Conservation (phyloP, 2,888 invertebrate genomes). For the Tenthredo amoena region DNA sequence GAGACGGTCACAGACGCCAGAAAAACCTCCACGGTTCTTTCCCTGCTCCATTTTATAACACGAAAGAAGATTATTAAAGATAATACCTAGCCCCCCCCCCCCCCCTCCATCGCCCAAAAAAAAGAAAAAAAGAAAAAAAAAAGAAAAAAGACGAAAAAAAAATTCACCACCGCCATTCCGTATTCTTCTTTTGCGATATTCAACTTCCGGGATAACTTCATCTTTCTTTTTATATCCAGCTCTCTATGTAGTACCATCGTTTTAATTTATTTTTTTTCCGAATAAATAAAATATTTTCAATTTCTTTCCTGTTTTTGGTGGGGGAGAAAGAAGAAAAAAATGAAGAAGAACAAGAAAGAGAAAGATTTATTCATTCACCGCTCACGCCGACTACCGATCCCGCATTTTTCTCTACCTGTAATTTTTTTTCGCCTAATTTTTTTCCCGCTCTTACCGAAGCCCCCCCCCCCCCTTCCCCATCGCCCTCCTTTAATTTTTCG, state of each 20-base stretch:
- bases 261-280: background rate
- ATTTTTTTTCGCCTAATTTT: background rate
- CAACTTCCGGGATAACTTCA: background rate
- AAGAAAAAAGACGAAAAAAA: no score
- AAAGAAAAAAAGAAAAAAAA: no score
- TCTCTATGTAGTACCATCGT: no score
- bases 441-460: background rate
- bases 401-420: background rate
- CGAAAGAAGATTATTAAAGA: conserved; percentile 46
- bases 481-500: background rate
- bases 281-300: background rate
- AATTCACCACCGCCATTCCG: background rate
- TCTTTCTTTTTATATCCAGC: background rate
- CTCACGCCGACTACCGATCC: no score
- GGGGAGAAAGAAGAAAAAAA: no score
- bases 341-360: no score
- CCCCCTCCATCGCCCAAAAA: no score
- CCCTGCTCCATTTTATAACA: conserved; percentile 19
- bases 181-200: background rate
- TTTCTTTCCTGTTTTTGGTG: no score
- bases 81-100: background rate
- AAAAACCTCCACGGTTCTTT: background rate
- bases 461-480: background rate
- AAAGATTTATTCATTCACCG: no score
- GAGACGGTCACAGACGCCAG: background rate